Percentiles rank a stretch among this genome's conserved stretches.
phyloP scores from a whole-genome alignment of 2,888 invertebrate species.

The Bellardia bayeri region DNA sequence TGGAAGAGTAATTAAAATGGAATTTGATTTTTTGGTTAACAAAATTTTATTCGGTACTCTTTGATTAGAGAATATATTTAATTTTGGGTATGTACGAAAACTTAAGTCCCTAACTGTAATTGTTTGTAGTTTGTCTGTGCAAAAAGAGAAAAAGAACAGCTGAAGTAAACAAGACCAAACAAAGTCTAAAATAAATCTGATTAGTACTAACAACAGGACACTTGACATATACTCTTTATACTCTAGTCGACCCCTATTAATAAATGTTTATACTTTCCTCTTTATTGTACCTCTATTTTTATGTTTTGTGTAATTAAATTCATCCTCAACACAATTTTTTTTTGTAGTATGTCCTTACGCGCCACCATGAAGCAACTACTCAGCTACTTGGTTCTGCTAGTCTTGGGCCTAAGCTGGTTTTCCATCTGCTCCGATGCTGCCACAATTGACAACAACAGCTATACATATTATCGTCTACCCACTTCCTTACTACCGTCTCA shows the following conservation, averaged over 20 bases:
- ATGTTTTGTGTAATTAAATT: background rate
- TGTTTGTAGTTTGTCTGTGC: too few species aligned
- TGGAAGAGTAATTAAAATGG: too few species aligned
- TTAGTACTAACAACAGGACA: too few species aligned
- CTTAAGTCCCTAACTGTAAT: too few species aligned
- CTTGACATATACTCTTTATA: too few species aligned
- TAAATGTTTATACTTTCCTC: background rate
- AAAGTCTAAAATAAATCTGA: too few species aligned
- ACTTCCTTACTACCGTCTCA: conserved; percentile 82
- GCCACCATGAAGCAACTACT: conserved; percentile 50
- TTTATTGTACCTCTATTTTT: background rate
- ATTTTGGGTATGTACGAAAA: too few species aligned
- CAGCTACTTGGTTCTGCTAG: conserved; percentile 10
- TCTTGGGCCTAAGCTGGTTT: conserved; percentile 36
- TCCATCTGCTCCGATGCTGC: conserved; percentile 32
- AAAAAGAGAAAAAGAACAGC: too few species aligned
- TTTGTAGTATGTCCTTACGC: conserved; percentile 20
- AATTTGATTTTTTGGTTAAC: too few species aligned
- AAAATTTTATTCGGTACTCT: too few species aligned
- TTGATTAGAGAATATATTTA: too few species aligned
- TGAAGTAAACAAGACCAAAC: too few species aligned
- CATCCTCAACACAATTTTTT: background rate
- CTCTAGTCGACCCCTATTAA: background rate
- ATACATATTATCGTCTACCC: conserved; percentile 83
- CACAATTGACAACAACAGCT: conserved; percentile 68